A percentile compares a stretch with the other conserved stretches of the same genome.
Conservation (phyloP, 2,113 vertebrate species). For the Cyprinodon tularosa region DNA sequence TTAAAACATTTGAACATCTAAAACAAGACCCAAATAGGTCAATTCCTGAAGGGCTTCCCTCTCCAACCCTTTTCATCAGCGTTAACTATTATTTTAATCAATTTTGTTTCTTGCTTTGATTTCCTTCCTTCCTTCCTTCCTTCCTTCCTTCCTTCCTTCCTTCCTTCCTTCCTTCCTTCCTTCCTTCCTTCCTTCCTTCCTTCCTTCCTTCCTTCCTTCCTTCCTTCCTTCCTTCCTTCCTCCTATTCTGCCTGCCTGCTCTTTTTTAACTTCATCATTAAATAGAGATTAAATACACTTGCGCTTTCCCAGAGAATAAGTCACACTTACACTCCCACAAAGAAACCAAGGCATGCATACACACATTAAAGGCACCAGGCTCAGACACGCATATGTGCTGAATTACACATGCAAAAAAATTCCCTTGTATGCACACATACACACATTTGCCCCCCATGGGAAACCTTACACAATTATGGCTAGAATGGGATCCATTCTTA, state of each 20-base stretch:
- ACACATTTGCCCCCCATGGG: conserved; percentile 57
- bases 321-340: conserved; percentile 1
- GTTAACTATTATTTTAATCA: neutral
- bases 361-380: conserved; percentile 46
- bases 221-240: conserved; percentile 13
- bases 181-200: conserved; percentile 18
- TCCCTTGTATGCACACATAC: conserved; percentile 3
- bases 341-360: conserved; percentile 61
- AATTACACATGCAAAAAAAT: conserved; percentile 18
- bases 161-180: conserved; percentile 14
- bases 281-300: conserved; percentile 79
- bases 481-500: conserved; percentile 82
- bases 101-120: neutral
- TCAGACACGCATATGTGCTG: conserved; percentile 22
- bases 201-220: neutral
- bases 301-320: conserved; percentile 64
- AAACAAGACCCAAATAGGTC: no score
- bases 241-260: conserved; percentile 41
- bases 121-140: neutral
- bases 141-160: neutral
- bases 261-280: conserved; percentile 70
- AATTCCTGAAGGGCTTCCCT: neutral
- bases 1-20: neutral
- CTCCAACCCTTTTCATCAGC: neutral
- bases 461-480: conserved; percentile 79